phyloP scores from a whole-genome alignment of 1,140 invertebrate species.

The Drosophila tani region DNA sequence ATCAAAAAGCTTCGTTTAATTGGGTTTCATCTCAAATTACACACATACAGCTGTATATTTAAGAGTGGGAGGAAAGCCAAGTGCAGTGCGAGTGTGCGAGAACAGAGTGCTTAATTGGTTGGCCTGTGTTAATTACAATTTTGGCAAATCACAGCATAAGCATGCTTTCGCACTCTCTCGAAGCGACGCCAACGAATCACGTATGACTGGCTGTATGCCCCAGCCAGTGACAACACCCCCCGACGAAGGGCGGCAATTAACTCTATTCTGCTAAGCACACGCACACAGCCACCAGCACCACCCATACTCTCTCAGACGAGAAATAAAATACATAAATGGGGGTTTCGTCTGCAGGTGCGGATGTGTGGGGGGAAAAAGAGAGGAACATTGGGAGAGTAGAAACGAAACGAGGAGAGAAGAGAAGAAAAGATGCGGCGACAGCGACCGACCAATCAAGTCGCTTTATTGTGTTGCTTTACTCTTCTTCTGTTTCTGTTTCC shows the following conservation, averaged over 20 bases:
- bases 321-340: slow-evolving; percentile 25
- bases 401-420: slow-evolving; percentile 8
- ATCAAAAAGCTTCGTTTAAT: slow-evolving; percentile 2
- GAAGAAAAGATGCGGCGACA: slow-evolving; percentile 38
- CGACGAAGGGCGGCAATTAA: slow-evolving; percentile 66
- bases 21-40: neutral
- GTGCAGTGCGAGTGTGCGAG: neutral
- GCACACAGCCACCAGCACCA: slow-evolving; percentile 19
- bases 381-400: slow-evolving; percentile 32
- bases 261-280: slow-evolving; percentile 43
- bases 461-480: slow-evolving; percentile 61
- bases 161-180: neutral
- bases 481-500: slow-evolving; percentile 52
- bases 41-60: neutral
- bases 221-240: slow-evolving; percentile 53
- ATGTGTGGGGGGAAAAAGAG: slow-evolving; percentile 22
- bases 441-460: slow-evolving; percentile 71
- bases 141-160: slow-evolving; percentile 5
- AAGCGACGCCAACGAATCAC: slow-evolving; percentile 63
- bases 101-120: slow-evolving; percentile 49
- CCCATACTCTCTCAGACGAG: slow-evolving; percentile 22
- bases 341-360: slow-evolving; percentile 34
- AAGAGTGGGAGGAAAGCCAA: neutral
- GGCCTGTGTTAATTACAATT: slow-evolving; percentile 57
- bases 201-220: slow-evolving; percentile 14